phyloP scores from a whole-genome alignment of 2,797 vertebrate genomes.

The Ptychadena robeensis region DNA sequence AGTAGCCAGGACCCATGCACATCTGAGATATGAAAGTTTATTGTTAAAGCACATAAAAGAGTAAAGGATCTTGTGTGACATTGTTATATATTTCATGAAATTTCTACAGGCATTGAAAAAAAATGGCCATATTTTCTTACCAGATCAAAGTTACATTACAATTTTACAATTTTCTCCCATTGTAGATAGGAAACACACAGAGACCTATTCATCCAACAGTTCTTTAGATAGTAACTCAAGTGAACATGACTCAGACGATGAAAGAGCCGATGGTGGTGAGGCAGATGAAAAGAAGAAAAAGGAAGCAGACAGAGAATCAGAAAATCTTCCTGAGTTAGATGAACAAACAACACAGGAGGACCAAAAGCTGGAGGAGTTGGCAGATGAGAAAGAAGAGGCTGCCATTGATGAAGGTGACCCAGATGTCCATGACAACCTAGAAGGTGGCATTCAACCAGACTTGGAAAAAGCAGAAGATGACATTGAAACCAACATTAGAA shows the following conservation, averaged over 20 bases:
- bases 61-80: neutral
- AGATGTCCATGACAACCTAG: constrained; percentile 36
- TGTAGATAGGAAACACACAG: constrained; percentile 64
- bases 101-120: neutral
- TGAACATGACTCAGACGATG: constrained; percentile 63
- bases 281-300: constrained; percentile 16
- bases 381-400: constrained; percentile 58
- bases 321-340: neutral
- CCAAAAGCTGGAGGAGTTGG: neutral
- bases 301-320: constrained; percentile 1
- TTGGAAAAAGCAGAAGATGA: constrained; percentile 12
- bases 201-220: constrained; percentile 71
- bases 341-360: constrained; percentile 29
- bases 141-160: neutral
- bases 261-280: neutral
- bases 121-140: neutral
- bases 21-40: neutral
- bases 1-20: neutral
- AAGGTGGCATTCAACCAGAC: constrained; percentile 13
- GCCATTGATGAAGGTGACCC: constrained; percentile 33
- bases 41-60: neutral
- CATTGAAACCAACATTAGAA: neutral
- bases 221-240: constrained; percentile 73
- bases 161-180: constrained; percentile 60
- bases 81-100: neutral